Percentiles rank a stretch among this genome's conserved stretches.
phyloP scores from a whole-genome alignment of 2,888 invertebrate genomes.

The Chrysodeixis includens region DNA sequence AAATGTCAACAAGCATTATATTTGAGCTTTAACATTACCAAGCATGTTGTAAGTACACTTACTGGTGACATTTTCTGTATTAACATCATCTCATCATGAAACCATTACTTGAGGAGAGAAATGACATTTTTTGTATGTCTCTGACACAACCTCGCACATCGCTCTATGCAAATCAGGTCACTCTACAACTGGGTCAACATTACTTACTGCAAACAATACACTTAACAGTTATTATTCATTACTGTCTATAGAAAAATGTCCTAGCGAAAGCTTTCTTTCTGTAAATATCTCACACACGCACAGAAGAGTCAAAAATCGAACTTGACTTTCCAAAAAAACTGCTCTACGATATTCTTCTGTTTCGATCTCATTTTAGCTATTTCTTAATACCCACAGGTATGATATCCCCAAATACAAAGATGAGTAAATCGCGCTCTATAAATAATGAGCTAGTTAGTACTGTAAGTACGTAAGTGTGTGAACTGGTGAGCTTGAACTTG shows the following conservation, averaged over 20 bases:
- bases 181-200: conserved; percentile 4
- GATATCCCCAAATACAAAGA: too few species aligned
- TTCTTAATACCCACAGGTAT: too few species aligned
- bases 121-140: background rate
- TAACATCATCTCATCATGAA: background rate
- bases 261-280: too few species aligned
- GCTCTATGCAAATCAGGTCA: background rate
- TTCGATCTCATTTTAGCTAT: too few species aligned
- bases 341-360: too few species aligned
- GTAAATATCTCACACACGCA: too few species aligned
- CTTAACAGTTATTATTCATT: background rate
- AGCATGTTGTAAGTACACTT: background rate
- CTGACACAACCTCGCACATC: background rate
- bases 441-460: background rate
- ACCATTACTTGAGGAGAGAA: background rate
- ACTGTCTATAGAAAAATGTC: too few species aligned
- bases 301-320: too few species aligned
- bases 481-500: conserved; percentile 20
- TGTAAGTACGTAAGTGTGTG: background rate
- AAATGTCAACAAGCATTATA: background rate
- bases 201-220: background rate
- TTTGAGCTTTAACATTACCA: background rate
- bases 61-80: background rate
- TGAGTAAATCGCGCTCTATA: background rate
- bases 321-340: too few species aligned